A percentile compares a stretch with the other conserved stretches of the same genome.
Evolutionary conservation across 35 echinoderm and acorn worm genomes (phyloP).

Genomic region (Eucidaris tribuloides): DNA sequence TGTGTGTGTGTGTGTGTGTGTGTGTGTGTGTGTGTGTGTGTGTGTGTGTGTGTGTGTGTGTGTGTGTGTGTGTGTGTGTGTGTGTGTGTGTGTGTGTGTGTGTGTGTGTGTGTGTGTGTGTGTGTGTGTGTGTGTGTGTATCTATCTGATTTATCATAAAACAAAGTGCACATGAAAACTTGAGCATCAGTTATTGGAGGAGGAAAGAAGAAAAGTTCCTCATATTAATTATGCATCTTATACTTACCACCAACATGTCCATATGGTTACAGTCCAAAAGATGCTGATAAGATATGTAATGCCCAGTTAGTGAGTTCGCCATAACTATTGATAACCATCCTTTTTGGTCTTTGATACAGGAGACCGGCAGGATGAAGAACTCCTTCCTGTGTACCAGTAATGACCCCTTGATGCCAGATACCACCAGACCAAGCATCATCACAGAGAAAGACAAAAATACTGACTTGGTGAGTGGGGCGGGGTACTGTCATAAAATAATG

Average conservation of each 20-base stretch:
- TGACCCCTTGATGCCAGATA: constrained; percentile 48
- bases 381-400: constrained; percentile 48
- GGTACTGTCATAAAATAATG: too few relatives aligned
- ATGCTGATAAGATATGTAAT: not conserved
- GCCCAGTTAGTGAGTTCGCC: not conserved
- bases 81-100: too few relatives aligned
- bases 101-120: too few relatives aligned
- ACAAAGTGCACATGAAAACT: too few relatives aligned
- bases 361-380: constrained; percentile 24
- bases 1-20: too few relatives aligned
- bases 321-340: too few relatives aligned
- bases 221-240: not conserved
- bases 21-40: too few relatives aligned
- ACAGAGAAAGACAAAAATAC: not conserved
- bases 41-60: too few relatives aligned
- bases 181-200: not conserved
- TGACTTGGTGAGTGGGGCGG: constrained; percentile 24
- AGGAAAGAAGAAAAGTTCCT: not conserved
- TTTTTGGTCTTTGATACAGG: not conserved
- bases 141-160: too few relatives aligned
- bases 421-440: not conserved
- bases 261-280: too few relatives aligned
- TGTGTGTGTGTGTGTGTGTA: too few relatives aligned
- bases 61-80: too few relatives aligned
- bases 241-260: not conserved